Conservation (phyloP, 2,797 vertebrate genomes). For the Falco rusticolus region DNA sequence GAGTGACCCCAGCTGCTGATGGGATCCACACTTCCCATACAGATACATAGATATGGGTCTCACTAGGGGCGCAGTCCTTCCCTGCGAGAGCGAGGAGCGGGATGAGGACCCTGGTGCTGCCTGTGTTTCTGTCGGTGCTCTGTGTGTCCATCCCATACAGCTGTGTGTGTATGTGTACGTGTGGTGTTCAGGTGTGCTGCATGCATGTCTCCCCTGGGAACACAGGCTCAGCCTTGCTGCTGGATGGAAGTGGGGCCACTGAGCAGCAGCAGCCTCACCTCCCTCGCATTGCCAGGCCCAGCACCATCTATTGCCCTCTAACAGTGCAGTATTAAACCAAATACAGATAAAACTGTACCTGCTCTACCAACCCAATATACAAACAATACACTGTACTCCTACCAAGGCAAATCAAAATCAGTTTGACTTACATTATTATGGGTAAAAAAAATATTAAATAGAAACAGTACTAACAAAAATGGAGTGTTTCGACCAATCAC, state of each 20-base stretch:
- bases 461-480: not conserved
- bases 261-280: not conserved
- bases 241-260: not conserved
- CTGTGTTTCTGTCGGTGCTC: not conserved
- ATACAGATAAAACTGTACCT: not conserved
- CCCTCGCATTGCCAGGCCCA: not conserved
- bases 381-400: not conserved
- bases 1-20: not conserved
- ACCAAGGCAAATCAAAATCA: not conserved
- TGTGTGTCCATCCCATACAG: not conserved
- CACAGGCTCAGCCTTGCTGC: not conserved
- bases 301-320: not conserved
- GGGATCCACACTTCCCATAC: not conserved
- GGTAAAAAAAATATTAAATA: not conserved
- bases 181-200: not conserved
- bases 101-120: not conserved
- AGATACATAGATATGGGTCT: not conserved
- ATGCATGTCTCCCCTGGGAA: not conserved
- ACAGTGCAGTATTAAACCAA: not conserved
- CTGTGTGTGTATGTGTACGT: fast-evolving
- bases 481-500: not conserved
- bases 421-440: not conserved
- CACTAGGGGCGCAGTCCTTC: too few species aligned
- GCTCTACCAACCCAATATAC: not conserved
- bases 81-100: not conserved